Conservation (phyloP, 2,113 vertebrate species). For the Genyomyrus donnyi region DNA sequence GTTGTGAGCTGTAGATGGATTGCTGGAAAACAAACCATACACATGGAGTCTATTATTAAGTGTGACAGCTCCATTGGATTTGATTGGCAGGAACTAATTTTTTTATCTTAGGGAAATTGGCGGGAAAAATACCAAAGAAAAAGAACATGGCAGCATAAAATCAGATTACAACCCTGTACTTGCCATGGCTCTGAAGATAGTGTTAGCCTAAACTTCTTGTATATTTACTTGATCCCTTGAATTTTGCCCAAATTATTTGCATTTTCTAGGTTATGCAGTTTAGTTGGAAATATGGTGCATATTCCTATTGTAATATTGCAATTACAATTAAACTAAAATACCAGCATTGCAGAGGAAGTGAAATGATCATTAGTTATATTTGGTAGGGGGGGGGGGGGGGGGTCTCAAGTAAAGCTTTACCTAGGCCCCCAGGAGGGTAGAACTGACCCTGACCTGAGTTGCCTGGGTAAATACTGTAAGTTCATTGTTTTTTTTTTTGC, state of each 20-base stretch:
- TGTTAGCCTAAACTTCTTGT: not conserved
- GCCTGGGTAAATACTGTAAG: not conserved
- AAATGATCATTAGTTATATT: not conserved
- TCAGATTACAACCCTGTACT: not conserved
- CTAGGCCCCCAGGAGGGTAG: not conserved
- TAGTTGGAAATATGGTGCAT: not conserved
- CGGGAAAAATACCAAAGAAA: conserved; percentile 41
- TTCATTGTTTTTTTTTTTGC: not conserved
- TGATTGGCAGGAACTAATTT: conserved; percentile 75
- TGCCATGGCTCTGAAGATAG: not conserved
- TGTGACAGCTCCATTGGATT: conserved; percentile 72
- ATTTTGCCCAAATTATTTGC: not conserved
- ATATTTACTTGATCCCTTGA: not conserved
- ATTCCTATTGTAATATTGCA: not conserved
- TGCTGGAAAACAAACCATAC: conserved; percentile 51
- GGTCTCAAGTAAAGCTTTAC: not conserved
- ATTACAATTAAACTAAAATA: not conserved
- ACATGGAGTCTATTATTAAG: conserved; percentile 63
- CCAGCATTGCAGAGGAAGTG: not conserved
- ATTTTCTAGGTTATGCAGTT: not conserved
- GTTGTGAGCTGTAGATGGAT: conserved; percentile 40
- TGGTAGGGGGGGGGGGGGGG: not conserved
- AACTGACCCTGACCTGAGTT: not conserved
- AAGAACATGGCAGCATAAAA: conserved; percentile 30
- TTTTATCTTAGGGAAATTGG: conserved; percentile 55